Conservation (phyloP, 2,797 vertebrate species). For the Gambelia wislizenii region DNA sequence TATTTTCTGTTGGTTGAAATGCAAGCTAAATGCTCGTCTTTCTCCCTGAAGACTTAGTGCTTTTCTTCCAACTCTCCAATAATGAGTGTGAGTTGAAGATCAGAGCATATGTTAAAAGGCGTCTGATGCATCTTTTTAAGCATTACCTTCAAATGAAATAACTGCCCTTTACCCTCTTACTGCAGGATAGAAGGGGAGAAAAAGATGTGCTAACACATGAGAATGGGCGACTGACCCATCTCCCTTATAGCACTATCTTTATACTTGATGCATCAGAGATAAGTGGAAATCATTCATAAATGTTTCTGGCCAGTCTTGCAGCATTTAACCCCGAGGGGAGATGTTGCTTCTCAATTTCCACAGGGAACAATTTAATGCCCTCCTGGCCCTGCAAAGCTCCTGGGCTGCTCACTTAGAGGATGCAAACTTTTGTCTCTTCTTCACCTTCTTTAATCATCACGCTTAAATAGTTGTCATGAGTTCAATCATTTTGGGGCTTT, state of each 20-base stretch:
- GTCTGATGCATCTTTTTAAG: slow-evolving; percentile 41
- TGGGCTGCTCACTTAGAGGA: slow-evolving; percentile 48
- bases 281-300: slow-evolving; percentile 65
- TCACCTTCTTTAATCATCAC: slow-evolving; percentile 51
- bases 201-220: slow-evolving; percentile 37
- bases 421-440: slow-evolving; percentile 35
- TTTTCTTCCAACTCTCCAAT: slow-evolving; percentile 36
- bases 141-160: slow-evolving; percentile 37
- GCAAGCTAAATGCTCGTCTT: slow-evolving; percentile 20
- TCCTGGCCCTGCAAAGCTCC: slow-evolving; percentile 48
- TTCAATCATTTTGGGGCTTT: slow-evolving; percentile 35
- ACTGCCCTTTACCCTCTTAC: slow-evolving; percentile 14
- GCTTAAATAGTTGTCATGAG: slow-evolving; percentile 42
- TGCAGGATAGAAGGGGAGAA: slow-evolving; percentile 19
- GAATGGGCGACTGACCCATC: slow-evolving; percentile 23
- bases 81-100: slow-evolving; percentile 41
- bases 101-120: slow-evolving; percentile 32
- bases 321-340: slow-evolving; percentile 63
- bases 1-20: slow-evolving; percentile 50
- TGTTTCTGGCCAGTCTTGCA: slow-evolving; percentile 62
- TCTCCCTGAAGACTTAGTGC: slow-evolving; percentile 33
- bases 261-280: slow-evolving; percentile 48
- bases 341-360: slow-evolving; percentile 63
- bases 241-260: slow-evolving; percentile 46
- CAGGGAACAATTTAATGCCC: slow-evolving; percentile 61